A percentile compares a stretch with the other conserved stretches of the same genome.
Evolutionary conservation across 2,113 vertebrate species (phyloP).

Genomic region (Tichodroma muraria): DNA sequence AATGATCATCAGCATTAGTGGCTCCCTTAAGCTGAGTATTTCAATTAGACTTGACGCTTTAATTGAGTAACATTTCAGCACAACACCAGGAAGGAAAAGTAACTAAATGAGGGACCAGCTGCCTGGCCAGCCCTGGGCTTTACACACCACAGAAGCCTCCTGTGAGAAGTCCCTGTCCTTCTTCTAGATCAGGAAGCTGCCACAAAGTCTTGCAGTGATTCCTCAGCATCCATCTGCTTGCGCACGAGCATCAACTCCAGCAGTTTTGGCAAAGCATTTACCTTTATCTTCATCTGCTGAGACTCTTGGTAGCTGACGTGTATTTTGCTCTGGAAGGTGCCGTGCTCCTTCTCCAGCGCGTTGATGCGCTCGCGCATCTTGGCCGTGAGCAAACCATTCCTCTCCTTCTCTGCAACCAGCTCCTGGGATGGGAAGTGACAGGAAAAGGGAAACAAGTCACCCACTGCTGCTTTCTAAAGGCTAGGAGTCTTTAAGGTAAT

Average conservation of each 20-base stretch:
- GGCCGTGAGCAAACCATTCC: slow-evolving; percentile 76
- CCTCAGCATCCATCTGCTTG: neutral
- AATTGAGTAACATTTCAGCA: neutral
- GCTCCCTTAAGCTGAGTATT: neutral
- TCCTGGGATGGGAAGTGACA: slow-evolving; percentile 71
- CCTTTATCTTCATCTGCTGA: slow-evolving; percentile 92
- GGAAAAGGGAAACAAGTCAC: neutral
- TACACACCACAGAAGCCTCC: neutral
- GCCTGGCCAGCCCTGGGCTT: neutral
- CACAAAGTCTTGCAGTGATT: neutral
- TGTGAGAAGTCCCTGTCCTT: neutral
- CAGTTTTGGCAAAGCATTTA: slow-evolving; percentile 5
- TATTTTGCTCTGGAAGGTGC: slow-evolving; percentile 87
- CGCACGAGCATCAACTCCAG: neutral
- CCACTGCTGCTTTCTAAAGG: neutral
- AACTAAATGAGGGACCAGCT: neutral
- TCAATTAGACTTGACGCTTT: neutral
- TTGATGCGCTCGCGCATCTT: slow-evolving; percentile 87
- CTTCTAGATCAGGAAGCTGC: neutral
- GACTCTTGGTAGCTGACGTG: slow-evolving; percentile 86
- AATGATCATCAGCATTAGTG: neutral
- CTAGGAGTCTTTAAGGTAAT: neutral
- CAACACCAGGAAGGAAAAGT: neutral
- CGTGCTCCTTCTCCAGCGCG: slow-evolving; percentile 87
- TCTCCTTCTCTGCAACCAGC: slow-evolving; percentile 90